Conservation (phyloP, 1,140 invertebrate genomes). For the Pararge aegeria region DNA sequence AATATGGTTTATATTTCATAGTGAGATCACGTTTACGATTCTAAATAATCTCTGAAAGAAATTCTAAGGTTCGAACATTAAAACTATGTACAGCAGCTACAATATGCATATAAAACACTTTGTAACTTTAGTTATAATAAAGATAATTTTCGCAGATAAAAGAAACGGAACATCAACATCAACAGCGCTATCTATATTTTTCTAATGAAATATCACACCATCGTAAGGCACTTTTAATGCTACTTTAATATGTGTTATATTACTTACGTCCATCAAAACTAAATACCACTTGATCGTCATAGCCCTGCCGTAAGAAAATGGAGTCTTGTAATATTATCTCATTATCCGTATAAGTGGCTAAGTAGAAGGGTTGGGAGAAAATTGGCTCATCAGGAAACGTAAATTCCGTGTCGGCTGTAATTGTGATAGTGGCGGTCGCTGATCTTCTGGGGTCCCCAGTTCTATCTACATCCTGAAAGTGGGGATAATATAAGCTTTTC, state of each 20-base stretch:
- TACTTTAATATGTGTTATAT: too few relatives aligned
- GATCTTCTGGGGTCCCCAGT: conserved; percentile 49
- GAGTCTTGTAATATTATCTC: conserved; percentile 35
- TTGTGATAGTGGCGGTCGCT: conserved; percentile 36
- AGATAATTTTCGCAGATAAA: too few relatives aligned
- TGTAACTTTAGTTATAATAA: too few relatives aligned
- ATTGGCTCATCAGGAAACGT: conserved; percentile 54
- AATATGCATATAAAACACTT: too few relatives aligned
- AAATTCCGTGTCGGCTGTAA: conserved; percentile 47
- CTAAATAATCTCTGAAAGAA: too few relatives aligned
- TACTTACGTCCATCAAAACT: conserved; percentile 47
- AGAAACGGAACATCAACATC: too few relatives aligned
- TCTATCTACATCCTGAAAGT: conserved; percentile 52
- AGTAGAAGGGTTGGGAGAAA: conserved; percentile 54
- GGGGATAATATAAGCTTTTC: background rate
- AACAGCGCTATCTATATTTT: too few relatives aligned
- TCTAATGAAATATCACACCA: too few relatives aligned
- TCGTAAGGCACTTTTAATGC: too few relatives aligned
- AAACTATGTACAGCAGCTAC: too few relatives aligned
- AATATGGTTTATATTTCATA: too few relatives aligned
- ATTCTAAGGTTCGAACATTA: background rate
- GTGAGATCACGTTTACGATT: too few relatives aligned
- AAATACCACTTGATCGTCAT: conserved; percentile 47
- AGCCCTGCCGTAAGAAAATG: conserved; percentile 53
- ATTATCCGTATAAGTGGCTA: conserved; percentile 48